Conservation (phyloP, 2,888 invertebrate genomes). For the Eilema sororculum region DNA sequence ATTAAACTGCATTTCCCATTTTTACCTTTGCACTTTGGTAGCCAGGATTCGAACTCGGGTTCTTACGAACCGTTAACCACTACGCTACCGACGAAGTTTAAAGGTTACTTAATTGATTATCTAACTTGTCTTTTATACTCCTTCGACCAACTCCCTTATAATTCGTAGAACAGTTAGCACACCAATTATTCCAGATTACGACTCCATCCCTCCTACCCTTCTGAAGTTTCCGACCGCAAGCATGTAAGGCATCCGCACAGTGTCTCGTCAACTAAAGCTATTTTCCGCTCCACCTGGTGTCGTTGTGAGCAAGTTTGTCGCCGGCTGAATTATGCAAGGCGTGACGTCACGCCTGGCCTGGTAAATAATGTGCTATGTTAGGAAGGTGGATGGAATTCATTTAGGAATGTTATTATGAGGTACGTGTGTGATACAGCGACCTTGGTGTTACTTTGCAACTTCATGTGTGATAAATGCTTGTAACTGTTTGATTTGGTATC, state of each 20-base stretch:
- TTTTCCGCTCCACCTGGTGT: constrained; percentile 24
- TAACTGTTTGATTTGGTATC: not conserved
- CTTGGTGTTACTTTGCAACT: constrained; percentile 2
- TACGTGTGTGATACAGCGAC: constrained; percentile 15
- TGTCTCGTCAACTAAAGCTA: constrained; percentile 16
- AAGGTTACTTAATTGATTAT: not conserved
- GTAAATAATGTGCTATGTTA: constrained; percentile 40
- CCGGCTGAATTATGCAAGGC: constrained; percentile 45
- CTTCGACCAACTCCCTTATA: not conserved
- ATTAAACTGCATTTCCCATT: no score
- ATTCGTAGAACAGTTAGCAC: constrained; percentile 11
- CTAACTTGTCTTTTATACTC: not conserved
- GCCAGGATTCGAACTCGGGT: no score
- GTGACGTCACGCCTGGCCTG: constrained; percentile 20
- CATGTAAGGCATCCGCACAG: constrained; percentile 20
- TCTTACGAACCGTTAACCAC: no score
- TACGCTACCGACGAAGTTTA: not conserved
- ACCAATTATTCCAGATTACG: constrained; percentile 11
- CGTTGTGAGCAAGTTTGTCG: constrained; percentile 31
- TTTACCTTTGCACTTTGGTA: no score
- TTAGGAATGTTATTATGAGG: constrained; percentile 27
- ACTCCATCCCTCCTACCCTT: constrained; percentile 13
- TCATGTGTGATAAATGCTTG: constrained; percentile 10
- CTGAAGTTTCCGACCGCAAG: constrained; percentile 11
- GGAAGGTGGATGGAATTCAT: constrained; percentile 28